phyloP scores from a whole-genome alignment of 2,888 invertebrate genomes.

The Drosophila histrio region DNA sequence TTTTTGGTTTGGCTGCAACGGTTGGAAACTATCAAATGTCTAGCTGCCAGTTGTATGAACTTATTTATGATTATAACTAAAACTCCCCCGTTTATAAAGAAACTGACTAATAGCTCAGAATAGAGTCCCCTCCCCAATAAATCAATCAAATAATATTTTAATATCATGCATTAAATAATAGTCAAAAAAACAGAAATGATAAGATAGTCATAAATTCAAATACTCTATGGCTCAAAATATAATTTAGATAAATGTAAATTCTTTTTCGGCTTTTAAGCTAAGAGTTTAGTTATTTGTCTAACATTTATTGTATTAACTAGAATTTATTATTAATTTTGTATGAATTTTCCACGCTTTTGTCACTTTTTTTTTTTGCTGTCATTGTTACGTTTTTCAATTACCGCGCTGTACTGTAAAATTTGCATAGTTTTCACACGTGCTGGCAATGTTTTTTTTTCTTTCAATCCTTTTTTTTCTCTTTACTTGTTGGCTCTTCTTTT shows the following conservation, averaged over 20 bases:
- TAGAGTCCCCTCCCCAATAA: constrained; percentile 16
- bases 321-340: neutral
- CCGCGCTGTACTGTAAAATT: neutral
- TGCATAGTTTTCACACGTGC: constrained; percentile 44
- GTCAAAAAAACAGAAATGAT: constrained; percentile 10
- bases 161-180: constrained; percentile 51
- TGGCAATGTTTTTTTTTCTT: constrained; percentile 32
- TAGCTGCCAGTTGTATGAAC: constrained; percentile 23
- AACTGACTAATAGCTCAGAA: constrained; percentile 6
- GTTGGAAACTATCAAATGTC: constrained; percentile 60
- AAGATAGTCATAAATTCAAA: constrained; percentile 25
- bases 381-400: neutral
- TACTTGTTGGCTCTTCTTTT: constrained; percentile 74
- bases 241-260: constrained; percentile 37
- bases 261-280: constrained; percentile 8
- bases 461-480: constrained; percentile 25
- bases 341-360: neutral
- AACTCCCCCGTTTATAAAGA: constrained; percentile 1
- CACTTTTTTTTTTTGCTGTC: neutral
- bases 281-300: neutral
- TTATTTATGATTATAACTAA: constrained; percentile 4
- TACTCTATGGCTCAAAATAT: constrained; percentile 21
- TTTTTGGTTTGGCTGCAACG: constrained; percentile 60
- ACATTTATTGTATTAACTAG: neutral
- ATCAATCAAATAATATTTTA: constrained; percentile 66